Conservation (phyloP, 2,797 vertebrate species). For the Lagorchestes hirsutus region DNA sequence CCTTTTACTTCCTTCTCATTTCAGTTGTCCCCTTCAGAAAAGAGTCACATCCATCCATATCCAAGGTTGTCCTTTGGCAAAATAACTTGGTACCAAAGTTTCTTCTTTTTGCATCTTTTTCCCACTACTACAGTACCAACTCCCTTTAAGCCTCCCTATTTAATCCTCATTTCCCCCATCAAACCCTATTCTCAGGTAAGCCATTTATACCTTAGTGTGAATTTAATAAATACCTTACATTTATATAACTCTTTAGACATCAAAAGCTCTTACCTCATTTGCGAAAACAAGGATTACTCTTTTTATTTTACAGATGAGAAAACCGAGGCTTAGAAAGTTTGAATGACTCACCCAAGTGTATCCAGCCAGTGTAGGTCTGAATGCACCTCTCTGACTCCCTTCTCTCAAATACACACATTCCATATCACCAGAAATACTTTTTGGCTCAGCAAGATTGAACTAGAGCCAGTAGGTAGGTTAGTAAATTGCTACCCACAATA, state of each 20-base stretch:
- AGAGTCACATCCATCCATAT: background rate
- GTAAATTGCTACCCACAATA: background rate
- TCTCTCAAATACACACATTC: background rate
- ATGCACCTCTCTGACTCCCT: background rate
- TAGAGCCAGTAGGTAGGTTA: background rate
- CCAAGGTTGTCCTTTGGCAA: background rate
- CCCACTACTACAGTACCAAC: background rate
- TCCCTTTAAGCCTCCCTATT: background rate
- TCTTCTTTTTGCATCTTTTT: background rate
- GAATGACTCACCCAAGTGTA: background rate
- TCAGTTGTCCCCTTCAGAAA: background rate
- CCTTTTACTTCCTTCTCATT: background rate
- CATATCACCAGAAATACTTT: background rate
- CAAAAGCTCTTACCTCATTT: background rate
- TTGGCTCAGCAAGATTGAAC: background rate
- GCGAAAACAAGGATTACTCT: background rate
- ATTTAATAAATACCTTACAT: background rate
- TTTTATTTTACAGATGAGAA: background rate
- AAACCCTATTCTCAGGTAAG: background rate
- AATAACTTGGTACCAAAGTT: background rate
- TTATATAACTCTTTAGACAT: background rate
- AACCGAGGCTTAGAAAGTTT: background rate
- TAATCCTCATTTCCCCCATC: background rate
- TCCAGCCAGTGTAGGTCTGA: background rate
- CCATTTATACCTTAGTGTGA: background rate